A percentile compares a stretch with the other conserved stretches of the same genome.
Conservation (phyloP, 35 echinoderm and acorn worm species). For the Amphiura filiformis region DNA sequence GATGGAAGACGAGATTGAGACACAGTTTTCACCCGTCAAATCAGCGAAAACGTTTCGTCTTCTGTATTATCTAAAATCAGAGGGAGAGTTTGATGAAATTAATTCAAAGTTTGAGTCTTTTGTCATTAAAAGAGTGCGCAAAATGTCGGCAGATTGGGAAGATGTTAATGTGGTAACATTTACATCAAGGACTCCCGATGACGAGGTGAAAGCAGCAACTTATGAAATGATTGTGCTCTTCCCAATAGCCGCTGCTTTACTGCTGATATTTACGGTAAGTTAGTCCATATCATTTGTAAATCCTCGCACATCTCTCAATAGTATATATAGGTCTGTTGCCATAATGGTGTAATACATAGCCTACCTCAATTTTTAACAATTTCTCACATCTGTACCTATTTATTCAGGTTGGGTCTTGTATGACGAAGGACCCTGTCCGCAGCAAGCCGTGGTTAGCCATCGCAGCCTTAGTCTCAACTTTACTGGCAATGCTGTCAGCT, state of each 20-base stretch:
- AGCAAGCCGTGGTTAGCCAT: background rate
- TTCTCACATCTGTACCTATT: too few species aligned
- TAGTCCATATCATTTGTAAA: too few species aligned
- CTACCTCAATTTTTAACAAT: too few species aligned
- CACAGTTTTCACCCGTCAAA: background rate
- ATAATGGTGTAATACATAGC: too few species aligned
- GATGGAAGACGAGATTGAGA: background rate
- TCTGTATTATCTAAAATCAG: background rate
- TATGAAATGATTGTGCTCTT: background rate
- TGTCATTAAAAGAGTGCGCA: background rate
- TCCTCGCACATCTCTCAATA: too few species aligned
- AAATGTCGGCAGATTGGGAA: background rate
- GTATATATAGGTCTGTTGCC: too few species aligned
- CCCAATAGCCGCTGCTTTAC: background rate
- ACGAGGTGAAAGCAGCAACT: background rate
- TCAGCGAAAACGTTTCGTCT: background rate
- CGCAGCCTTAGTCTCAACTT: background rate
- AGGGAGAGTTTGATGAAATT: background rate
- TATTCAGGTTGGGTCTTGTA: background rate
- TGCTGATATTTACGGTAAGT: background rate
- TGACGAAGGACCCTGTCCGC: background rate
- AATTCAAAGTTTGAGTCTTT: background rate
- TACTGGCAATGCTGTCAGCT: background rate
- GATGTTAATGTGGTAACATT: background rate
- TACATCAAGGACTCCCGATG: background rate